phyloP scores from a whole-genome alignment of 2,888 invertebrate genomes.

The Orthosia gracilis region DNA sequence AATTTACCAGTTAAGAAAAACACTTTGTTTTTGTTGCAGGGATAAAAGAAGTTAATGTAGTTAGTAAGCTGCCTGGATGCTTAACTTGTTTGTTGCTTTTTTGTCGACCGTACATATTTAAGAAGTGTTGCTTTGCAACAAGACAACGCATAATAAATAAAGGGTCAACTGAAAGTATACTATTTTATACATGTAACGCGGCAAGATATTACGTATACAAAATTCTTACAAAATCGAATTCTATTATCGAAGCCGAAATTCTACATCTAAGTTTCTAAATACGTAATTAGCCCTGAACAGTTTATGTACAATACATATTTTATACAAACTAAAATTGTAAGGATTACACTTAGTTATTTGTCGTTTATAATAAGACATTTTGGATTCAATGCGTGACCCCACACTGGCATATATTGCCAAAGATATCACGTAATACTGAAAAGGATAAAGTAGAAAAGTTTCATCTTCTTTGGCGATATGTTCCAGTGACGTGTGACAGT shows the following conservation, averaged over 20 bases:
- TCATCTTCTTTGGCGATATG: conserved; percentile 13
- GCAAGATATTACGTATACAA: conserved; percentile 45
- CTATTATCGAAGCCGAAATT: conserved; percentile 23
- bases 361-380: conserved; percentile 72
- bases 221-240: conserved; percentile 17
- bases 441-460: conserved; percentile 19
- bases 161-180: background rate
- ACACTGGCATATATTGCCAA: conserved; percentile 27
- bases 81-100: background rate
- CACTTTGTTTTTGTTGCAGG: background rate
- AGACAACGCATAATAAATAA: conserved; percentile 16
- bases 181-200: conserved; percentile 21
- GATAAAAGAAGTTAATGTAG: background rate
- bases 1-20: background rate
- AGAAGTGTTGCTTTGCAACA: conserved; percentile 2
- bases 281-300: conserved; percentile 41
- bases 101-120: background rate
- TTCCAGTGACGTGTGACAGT: conserved; percentile 9
- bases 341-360: conserved; percentile 73
- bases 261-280: conserved; percentile 43
- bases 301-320: conserved; percentile 42
- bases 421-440: conserved; percentile 39
- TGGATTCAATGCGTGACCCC: conserved; percentile 38
- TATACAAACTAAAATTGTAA: conserved; percentile 50
- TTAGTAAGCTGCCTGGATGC: background rate